Base-by-base conservation (phyloP, 2,888 invertebrate species). In the Caenorhabditis doughertyi region DNA sequence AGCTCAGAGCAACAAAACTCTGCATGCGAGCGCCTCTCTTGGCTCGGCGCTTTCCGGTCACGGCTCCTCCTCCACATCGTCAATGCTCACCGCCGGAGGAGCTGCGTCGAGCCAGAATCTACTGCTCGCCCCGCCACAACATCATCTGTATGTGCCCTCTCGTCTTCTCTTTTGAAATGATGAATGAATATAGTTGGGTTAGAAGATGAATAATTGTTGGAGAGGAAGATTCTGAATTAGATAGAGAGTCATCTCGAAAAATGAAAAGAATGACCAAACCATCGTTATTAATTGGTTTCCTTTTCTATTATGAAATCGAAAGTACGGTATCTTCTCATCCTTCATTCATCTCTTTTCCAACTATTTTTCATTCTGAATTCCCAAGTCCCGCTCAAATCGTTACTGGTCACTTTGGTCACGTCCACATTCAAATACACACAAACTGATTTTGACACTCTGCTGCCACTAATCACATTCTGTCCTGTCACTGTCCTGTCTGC, bases 91-190 rank as follows among this genome's bases (percentile, higher is more conserved):
- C 39, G 32, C 73, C 27, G 76, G 76, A 51, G 76, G 67, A 47
- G 76, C 77, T 44, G 47, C 70, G 23, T 73, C 77, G 55, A 76
- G 77, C 58, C 77, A 71, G 74, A 77, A 65, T 65, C 77, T 79
- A 32, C 74, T 77, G 71, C 76, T 70, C 80, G 79, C 64, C 35
- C 79, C 74, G 71, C 81, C 82, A 60, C 81, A 71, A 65, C 81
- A 77, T 56, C 77, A 83, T 62, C 68, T 81, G 81, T 79, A 73
- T 81, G 79, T 80, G 77, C 60, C n/a, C 35, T 1, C 35, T 16
- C 35, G 18, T 39, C 7, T 9, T 39, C 39, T 39, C 16, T 39
- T 39, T 13, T 21, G 27, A 49, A 64, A 27, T 44, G 13, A 44
- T n/a, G 32, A 27, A 42, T 21, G 29, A 51, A 35, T 65, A 39